Conservation (phyloP, 2,797 vertebrate genomes). For the Lutjanus argentimaculatus region DNA sequence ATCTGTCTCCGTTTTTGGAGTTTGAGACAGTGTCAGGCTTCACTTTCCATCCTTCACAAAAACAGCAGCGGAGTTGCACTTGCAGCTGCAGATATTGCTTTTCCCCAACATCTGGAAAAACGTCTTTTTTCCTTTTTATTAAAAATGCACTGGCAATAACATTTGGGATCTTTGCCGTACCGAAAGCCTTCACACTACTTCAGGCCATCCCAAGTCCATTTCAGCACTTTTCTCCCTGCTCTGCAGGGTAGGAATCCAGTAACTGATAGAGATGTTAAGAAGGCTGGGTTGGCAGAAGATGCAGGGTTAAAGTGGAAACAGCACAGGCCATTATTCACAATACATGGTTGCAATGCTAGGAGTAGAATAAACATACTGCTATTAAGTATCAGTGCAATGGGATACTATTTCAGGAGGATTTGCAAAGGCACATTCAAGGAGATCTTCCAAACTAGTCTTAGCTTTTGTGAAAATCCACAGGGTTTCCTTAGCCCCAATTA, state of each 20-base stretch:
- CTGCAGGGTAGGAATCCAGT: slow-evolving; percentile 56
- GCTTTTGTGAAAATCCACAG: slow-evolving; percentile 9
- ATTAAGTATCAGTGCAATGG: slow-evolving; percentile 33
- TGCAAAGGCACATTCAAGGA: slow-evolving; percentile 36
- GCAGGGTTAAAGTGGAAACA: slow-evolving; percentile 62
- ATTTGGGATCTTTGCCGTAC: slow-evolving; percentile 59
- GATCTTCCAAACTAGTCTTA: slow-evolving; percentile 27
- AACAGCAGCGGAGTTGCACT: slow-evolving; percentile 63
- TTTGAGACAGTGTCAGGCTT: slow-evolving; percentile 62
- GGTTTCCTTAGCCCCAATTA: slow-evolving; percentile 1
- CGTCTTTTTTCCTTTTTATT: slow-evolving; percentile 44
- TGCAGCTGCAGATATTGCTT: slow-evolving; percentile 72
- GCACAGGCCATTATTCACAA: slow-evolving; percentile 47
- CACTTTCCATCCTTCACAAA: slow-evolving; percentile 67
- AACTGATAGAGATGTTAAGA: slow-evolving; percentile 63
- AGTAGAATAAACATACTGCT: slow-evolving; percentile 49
- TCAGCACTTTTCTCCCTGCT: slow-evolving; percentile 59
- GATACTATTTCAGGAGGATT: slow-evolving; percentile 24
- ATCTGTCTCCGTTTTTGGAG: slow-evolving; percentile 47
- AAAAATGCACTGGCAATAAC: slow-evolving; percentile 66
- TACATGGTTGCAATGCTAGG: slow-evolving; percentile 42
- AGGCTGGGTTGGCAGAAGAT: slow-evolving; percentile 50
- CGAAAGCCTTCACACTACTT: slow-evolving; percentile 54
- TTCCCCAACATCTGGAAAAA: slow-evolving; percentile 77
- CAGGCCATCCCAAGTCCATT: slow-evolving; percentile 50